Evolutionary conservation across 2,888 invertebrate species (phyloP), one percentile per base, ranked within the genome.

Genomic region (Cyrtodaria siliqua): DNA sequence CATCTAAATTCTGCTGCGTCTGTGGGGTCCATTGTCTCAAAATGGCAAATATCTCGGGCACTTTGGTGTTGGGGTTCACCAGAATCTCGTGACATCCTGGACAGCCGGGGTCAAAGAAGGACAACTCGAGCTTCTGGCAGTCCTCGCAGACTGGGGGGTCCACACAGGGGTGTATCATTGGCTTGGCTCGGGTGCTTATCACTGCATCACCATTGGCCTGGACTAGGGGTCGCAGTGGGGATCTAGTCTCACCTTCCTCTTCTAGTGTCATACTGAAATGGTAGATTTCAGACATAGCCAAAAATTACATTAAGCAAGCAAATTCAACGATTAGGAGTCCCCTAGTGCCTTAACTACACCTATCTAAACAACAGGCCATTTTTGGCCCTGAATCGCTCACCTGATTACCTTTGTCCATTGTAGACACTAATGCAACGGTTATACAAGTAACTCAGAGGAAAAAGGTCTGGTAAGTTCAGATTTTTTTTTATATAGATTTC

Each of bases 11-110:
- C 49, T 92, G 92, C 83, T 94, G 94, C 40, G 93, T 93, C 74
- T 93, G 92, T n/a, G 94, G 93, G 29, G 93, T 93, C 94, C 94
- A 94, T 86, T 94, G 94, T 42, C 94, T 84, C 72, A 94, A 83
- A 42, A 94, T 92, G 60, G 94, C 94, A 82, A 94, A 94, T 40
- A 94, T 91, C 68, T 94, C 93, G 56, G 93, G 90, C 16, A 94
- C 90, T 8, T 92, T 90, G 4, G 93, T 91, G 59, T 85, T 82
- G 0, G 91, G 85, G 62, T 89, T 87, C 27, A 86, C 70, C 18
- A 94, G 80, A 20, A 93, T 90, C 57, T 92, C 90, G 61, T 87
- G 83, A 72, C 94, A 94, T 50, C 92, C 92, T 53, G 91, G 88
- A 74, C 94, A 94, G 27, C 90, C 90, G 1, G 93, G 93, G 79